Evolutionary conservation across 2,797 vertebrate genomes (phyloP).

Genomic region (Chiroxiphia lanceolata): DNA sequence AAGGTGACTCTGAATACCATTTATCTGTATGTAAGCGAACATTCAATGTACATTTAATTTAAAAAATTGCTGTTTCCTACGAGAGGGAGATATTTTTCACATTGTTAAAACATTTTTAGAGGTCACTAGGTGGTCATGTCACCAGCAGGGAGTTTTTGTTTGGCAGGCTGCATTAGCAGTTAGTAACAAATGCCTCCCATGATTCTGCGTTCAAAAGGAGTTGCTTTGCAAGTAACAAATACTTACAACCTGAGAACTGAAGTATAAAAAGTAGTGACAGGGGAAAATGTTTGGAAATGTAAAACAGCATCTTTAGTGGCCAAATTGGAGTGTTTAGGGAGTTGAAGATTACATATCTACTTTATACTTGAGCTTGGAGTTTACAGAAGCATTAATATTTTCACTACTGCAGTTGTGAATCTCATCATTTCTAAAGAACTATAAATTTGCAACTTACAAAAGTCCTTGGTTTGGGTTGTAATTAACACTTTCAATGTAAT

Average conservation of each 20-base stretch:
- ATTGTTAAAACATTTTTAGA: slow-evolving; percentile 88
- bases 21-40: slow-evolving; percentile 85
- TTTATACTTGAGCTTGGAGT: slow-evolving; percentile 72
- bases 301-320: slow-evolving; percentile 81
- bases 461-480: slow-evolving; percentile 12
- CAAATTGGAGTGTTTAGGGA: slow-evolving; percentile 79
- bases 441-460: slow-evolving; percentile 48
- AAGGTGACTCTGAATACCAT: slow-evolving; percentile 85
- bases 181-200: slow-evolving; percentile 84
- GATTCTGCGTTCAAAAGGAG: slow-evolving; percentile 77
- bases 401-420: slow-evolving; percentile 70
- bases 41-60: slow-evolving; percentile 84
- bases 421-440: slow-evolving; percentile 56
- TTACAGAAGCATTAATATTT: slow-evolving; percentile 80
- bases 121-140: slow-evolving; percentile 88
- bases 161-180: slow-evolving; percentile 83
- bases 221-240: slow-evolving; percentile 81
- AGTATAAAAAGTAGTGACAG: slow-evolving; percentile 81
- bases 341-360: slow-evolving; percentile 76
- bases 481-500: slow-evolving; percentile 15
- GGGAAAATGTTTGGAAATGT: slow-evolving; percentile 80
- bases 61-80: slow-evolving; percentile 85
- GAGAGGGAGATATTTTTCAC: slow-evolving; percentile 89
- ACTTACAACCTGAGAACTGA: slow-evolving; percentile 82
- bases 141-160: slow-evolving; percentile 85